Evolutionary conservation across 2,888 invertebrate species (phyloP), one percentile per base, ranked within the genome.

Genomic region (Panopea generosa): DNA sequence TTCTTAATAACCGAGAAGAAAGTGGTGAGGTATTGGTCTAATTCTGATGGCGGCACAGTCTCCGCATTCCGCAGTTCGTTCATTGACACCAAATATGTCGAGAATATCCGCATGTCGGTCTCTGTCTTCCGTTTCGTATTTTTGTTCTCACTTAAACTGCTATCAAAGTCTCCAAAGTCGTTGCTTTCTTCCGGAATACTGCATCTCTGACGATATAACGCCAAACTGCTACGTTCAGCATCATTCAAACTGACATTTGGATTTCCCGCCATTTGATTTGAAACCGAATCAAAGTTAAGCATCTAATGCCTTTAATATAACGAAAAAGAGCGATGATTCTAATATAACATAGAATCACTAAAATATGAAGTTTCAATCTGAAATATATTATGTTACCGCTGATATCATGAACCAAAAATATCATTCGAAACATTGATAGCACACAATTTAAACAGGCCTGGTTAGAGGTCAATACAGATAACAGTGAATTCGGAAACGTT

Each of bases 51-150:
- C 43, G 87, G 84, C 24, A 89, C 84, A 0, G 67, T 74, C 56
- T 89, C 87, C 29, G 87, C 86, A 56, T 74, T 69, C 40, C 88
- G 76, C 47, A 72, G 72, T 74, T 89, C 89, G 49, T 86, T 86
- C 45, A 88, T 52, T 0, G 77, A 71, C 9, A 77, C 74, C 50
- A 89, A 72, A 63, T 88, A 89, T 2, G 86, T 80, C n/a, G 82
- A 84, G 49, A 89, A 77, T 62, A 88, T 88, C 22, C 87, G 76
- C 84, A 89, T 88, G 66, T 89, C 89, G 11, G 89, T 87, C 38
- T 87, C 89, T 1, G 89, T 89, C 63, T 89, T 89, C 49, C 89
- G 80, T 59, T 87, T 86, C 0, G 89, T 89, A 60, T 89, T 87
- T 77, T 87, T 86, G 70, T 89, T 89, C 73, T 89, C 89, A 22